Conservation (phyloP, 2,888 invertebrate genomes). For the Sacculina carcini region DNA sequence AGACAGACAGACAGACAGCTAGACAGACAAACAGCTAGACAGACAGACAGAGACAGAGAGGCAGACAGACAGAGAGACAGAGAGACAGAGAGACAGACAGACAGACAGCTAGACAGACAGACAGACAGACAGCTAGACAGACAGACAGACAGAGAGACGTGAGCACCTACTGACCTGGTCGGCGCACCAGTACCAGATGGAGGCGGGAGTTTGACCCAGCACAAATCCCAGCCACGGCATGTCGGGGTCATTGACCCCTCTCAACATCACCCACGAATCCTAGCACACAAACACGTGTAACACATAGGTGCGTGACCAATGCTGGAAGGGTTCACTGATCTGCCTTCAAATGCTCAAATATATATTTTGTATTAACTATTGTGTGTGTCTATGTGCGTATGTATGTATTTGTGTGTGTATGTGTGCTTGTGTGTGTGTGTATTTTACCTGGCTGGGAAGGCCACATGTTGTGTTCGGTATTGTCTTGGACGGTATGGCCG, state of each 20-base stretch:
- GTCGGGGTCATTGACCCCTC: slow-evolving; percentile 21
- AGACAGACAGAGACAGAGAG: too few species aligned
- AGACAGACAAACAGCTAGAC: too few species aligned
- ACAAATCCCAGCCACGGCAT: slow-evolving; percentile 27
- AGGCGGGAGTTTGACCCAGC: slow-evolving; percentile 25
- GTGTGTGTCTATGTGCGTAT: too few species aligned
- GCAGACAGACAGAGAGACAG: too few species aligned
- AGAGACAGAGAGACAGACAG: too few species aligned
- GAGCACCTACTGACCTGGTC: slow-evolving; percentile 15
- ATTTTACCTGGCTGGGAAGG: slow-evolving; percentile 11
- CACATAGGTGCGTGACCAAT: neutral
- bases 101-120: too few species aligned
- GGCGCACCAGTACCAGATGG: slow-evolving; percentile 22
- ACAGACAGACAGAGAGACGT: too few species aligned
- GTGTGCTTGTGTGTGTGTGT: too few species aligned
- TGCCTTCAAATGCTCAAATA: neutral
- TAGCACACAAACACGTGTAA: slow-evolving; percentile 8
- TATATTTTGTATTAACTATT: too few species aligned
- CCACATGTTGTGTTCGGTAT: slow-evolving; percentile 17
- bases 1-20: too few species aligned
- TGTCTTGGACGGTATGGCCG: slow-evolving; percentile 19
- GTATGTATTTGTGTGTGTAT: too few species aligned
- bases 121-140: too few species aligned
- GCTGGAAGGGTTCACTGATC: neutral
- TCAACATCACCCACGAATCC: slow-evolving; percentile 23